Conservation (phyloP, 2,888 invertebrate genomes). For the Ypsolopha scabrella region DNA sequence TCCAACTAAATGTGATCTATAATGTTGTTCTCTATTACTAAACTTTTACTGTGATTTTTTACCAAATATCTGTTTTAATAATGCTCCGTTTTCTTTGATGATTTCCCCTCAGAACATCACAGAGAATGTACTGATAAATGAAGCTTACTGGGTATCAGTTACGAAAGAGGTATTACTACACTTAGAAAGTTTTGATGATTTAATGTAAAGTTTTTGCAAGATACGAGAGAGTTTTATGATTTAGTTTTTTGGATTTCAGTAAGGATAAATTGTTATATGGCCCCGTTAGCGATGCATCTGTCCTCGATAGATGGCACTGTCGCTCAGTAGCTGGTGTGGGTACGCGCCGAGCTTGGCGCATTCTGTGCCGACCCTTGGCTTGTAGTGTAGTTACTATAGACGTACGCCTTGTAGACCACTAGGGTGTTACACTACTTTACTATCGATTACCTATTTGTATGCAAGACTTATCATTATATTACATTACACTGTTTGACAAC, state of each 20-base stretch:
- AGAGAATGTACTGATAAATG: constrained; percentile 95
- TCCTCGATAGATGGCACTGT: constrained; percentile 57
- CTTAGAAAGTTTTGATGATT: constrained; percentile 71
- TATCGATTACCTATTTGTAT: constrained; percentile 65
- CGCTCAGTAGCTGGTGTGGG: constrained; percentile 19
- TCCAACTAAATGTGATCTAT: constrained; percentile 22
- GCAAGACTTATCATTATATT: constrained; percentile 62
- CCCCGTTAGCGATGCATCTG: constrained; percentile 72
- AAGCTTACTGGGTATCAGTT: constrained; percentile 93
- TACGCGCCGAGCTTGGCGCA: constrained; percentile 23
- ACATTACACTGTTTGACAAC: constrained; percentile 54
- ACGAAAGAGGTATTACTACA: constrained; percentile 88
- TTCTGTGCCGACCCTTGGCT: constrained; percentile 66
- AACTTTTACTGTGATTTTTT: background rate
- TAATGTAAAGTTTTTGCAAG: constrained; percentile 70
- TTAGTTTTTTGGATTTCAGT: constrained; percentile 70
- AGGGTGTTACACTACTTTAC: constrained; percentile 68
- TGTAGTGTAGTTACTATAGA: constrained; percentile 65
- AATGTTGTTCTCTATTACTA: background rate
- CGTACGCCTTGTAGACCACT: constrained; percentile 69
- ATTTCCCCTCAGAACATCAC: constrained; percentile 93
- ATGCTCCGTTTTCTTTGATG: constrained; percentile 61
- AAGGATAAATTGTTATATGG: constrained; percentile 69
- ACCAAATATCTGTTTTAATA: constrained; percentile 5
- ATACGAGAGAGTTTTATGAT: constrained; percentile 66